Conservation (phyloP, 2,888 invertebrate species). For the Lochmaea capreae region DNA sequence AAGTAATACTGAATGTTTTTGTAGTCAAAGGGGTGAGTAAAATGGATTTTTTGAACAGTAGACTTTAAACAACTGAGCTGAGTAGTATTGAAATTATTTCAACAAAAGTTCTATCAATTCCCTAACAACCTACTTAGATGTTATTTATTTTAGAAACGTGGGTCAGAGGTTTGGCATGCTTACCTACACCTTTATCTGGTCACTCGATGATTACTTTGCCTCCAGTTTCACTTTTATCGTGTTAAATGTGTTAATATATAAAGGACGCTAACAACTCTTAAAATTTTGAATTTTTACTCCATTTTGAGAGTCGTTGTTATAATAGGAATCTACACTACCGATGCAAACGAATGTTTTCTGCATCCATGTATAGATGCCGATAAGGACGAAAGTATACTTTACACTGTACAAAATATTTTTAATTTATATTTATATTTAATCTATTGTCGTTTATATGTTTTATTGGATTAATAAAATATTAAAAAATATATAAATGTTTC, state of each 20-base stretch:
- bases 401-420: slow-evolving; percentile 32
- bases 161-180: slow-evolving; percentile 72
- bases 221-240: slow-evolving; percentile 57
- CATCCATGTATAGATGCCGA: slow-evolving; percentile 35
- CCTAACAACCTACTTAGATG: background rate
- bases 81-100: background rate
- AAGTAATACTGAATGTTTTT: slow-evolving; percentile 76
- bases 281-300: slow-evolving; percentile 8
- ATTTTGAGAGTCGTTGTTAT: background rate
- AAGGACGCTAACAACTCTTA: background rate
- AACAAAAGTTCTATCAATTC: background rate
- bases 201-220: slow-evolving; percentile 67
- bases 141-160: slow-evolving; percentile 63
- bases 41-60: background rate
- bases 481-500: background rate
- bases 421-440: slow-evolving; percentile 36
- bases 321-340: slow-evolving; percentile 16
- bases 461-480: slow-evolving; percentile 18
- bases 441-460: slow-evolving; percentile 20
- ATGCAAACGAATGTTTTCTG: background rate
- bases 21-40: slow-evolving; percentile 68
- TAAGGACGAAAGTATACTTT: slow-evolving; percentile 39
- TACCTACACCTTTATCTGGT: slow-evolving; percentile 75
- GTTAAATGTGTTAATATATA: slow-evolving; percentile 39
- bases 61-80: too few species aligned